These are phyloP conservation scores for Pseudorasbora parva DNA, from an alignment of 2,113 vertebrate genomes.

Conservation along the genomic window DNA sequence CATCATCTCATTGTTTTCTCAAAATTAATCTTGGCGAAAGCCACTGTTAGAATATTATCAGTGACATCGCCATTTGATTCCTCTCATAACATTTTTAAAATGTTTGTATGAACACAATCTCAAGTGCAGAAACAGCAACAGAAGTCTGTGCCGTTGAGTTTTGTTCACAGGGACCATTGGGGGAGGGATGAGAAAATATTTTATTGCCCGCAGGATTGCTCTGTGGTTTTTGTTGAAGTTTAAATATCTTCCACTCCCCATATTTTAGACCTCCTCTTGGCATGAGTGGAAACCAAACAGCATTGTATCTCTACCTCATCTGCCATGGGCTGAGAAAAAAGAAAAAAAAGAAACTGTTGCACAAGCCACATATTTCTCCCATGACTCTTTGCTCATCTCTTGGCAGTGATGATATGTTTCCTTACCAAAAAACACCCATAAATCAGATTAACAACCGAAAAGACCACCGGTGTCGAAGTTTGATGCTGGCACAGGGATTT, in stretches of 20 bases:
- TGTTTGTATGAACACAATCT: conserved; percentile 2
- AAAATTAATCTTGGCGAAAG: conserved; percentile 17
- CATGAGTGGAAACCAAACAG: conserved; percentile 55
- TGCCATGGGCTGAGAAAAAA: conserved; percentile 48
- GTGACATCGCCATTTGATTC: not conserved
- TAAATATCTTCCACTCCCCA: conserved; percentile 61
- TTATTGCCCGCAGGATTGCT: conserved; percentile 53
- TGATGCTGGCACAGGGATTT: conserved; percentile 62
- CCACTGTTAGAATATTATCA: not conserved
- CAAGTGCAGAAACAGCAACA: not conserved
- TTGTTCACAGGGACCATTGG: conserved; percentile 23
- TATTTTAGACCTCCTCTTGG: conserved; percentile 55
- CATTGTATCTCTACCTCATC: conserved; percentile 54
- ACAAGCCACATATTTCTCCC: conserved; percentile 56
- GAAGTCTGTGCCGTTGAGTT: conserved; percentile 6
- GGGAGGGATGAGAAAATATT: conserved; percentile 59
- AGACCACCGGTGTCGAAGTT: conserved; percentile 66
- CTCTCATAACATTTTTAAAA: not conserved
- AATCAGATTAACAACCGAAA: conserved; percentile 68
- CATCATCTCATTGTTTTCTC: not conserved
- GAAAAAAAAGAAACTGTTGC: conserved; percentile 42
- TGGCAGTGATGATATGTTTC: conserved; percentile 47
- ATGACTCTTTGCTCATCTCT: conserved; percentile 58
- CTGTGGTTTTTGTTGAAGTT: conserved; percentile 53
- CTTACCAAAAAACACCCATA: conserved; percentile 55